These are phyloP conservation scores for Drosophila pectinifera DNA, from an alignment of 1,140 invertebrate species.

Conservation along the genomic window DNA sequence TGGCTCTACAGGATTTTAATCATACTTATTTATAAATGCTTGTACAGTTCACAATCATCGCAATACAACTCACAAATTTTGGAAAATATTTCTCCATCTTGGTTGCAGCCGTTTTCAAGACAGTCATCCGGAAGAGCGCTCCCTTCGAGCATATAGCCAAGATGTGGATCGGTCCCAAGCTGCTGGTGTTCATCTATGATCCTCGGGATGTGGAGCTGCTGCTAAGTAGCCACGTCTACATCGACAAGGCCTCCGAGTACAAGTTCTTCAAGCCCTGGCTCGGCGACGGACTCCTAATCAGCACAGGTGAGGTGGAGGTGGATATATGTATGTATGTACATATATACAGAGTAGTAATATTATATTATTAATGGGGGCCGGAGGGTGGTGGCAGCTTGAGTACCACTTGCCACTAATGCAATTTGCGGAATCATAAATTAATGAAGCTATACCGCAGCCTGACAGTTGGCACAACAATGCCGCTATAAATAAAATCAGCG, in stretches of 20 bases:
- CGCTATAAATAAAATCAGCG: constrained; percentile 74
- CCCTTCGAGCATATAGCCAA: constrained; percentile 88
- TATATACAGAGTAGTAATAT: background rate
- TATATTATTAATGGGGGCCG: constrained; percentile 2
- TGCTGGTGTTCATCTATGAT: constrained; percentile 90
- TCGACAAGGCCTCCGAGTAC: constrained; percentile 90
- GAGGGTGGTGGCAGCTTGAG: background rate
- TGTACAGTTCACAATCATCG: background rate
- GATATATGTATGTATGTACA: background rate
- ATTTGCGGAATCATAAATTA: constrained; percentile 82
- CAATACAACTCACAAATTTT: background rate
- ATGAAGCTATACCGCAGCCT: constrained; percentile 71
- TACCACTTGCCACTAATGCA: constrained; percentile 64
- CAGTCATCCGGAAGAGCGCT: constrained; percentile 86
- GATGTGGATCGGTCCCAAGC: constrained; percentile 90
- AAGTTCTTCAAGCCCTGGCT: constrained; percentile 91
- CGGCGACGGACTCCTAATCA: constrained; percentile 91
- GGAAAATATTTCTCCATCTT: background rate
- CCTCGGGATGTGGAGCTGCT: constrained; percentile 91
- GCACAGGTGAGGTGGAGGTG: constrained; percentile 87
- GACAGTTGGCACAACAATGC: constrained; percentile 76
- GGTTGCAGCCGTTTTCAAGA: constrained; percentile 88
- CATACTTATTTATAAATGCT: too few species aligned
- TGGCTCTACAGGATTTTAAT: too few species aligned
- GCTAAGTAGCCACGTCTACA: constrained; percentile 90